These are phyloP conservation scores for Periophthalmus magnuspinnatus DNA, from an alignment of 2,797 vertebrate species.

Conservation along the genomic window DNA sequence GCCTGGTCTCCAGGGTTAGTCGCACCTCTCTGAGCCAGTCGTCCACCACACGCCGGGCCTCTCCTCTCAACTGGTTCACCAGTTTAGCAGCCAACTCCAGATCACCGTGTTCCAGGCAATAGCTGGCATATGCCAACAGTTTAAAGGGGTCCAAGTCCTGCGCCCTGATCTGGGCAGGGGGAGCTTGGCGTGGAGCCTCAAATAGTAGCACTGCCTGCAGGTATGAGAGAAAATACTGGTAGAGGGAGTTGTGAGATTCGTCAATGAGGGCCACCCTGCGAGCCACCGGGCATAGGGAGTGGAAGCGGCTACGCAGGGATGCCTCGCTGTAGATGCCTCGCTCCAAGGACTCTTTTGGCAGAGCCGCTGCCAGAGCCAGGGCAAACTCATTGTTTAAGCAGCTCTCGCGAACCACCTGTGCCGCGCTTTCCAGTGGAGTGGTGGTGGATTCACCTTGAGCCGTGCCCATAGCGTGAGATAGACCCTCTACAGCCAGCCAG, in stretches of 20 bases:
- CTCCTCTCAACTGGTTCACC: conserved; percentile 91
- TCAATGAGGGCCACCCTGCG: conserved; percentile 91
- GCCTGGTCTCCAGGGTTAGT: conserved; percentile 91
- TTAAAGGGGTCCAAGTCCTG: conserved; percentile 90
- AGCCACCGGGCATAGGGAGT: conserved; percentile 83
- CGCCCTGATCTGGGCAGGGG: conserved; percentile 79
- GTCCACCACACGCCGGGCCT: conserved; percentile 88
- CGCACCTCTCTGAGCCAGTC: conserved; percentile 94
- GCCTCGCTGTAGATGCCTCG: conserved; percentile 93
- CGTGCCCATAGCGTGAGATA: conserved; percentile 85
- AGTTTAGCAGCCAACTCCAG: conserved; percentile 95
- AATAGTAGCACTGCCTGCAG: conserved; percentile 89
- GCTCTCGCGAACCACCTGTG: conserved; percentile 79
- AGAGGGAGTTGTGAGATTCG: conserved; percentile 91
- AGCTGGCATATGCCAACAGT: conserved; percentile 89
- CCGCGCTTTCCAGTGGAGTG: conserved; percentile 80
- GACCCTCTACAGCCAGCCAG: conserved; percentile 92
- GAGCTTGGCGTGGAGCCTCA: conserved; percentile 82
- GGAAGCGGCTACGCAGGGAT: conserved; percentile 87
- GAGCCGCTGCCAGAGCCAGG: conserved; percentile 79
- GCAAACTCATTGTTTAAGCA: conserved; percentile 86
- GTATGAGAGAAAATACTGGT: conserved; percentile 96
- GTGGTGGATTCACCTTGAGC: conserved; percentile 78
- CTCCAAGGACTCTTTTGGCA: conserved; percentile 85
- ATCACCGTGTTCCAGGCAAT: conserved; percentile 92